Evolutionary conservation across 2,113 vertebrate species (phyloP).

Genomic region (Melanocharis versteri): DNA sequence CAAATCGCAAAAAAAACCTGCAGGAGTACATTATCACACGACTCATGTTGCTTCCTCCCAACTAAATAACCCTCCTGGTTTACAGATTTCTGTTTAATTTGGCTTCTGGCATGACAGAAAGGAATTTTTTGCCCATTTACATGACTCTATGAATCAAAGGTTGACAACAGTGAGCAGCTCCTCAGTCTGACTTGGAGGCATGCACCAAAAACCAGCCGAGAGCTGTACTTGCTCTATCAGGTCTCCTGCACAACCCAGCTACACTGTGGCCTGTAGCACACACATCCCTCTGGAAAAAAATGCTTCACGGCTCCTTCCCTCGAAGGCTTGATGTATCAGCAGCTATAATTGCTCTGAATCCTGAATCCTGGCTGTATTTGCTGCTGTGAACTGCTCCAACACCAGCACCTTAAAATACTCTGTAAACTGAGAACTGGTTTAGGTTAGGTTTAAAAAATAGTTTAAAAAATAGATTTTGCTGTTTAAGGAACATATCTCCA

Average conservation of each 20-base stretch:
- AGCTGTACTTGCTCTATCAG: slow-evolving; percentile 6
- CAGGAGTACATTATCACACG: slow-evolving; percentile 64
- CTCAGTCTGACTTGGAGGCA: slow-evolving; percentile 72
- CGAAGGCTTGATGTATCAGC: neutral
- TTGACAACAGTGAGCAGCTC: slow-evolving; percentile 75
- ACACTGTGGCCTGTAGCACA: neutral
- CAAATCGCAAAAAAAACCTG: slow-evolving; percentile 15
- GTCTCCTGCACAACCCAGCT: neutral
- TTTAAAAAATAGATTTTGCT: neutral
- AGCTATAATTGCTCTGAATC: neutral
- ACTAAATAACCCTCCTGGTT: slow-evolving; percentile 23
- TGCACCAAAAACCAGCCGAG: slow-evolving; percentile 25
- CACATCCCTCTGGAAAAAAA: neutral
- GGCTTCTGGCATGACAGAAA: slow-evolving; percentile 74
- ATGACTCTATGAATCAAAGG: slow-evolving; percentile 78
- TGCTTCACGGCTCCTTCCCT: neutral
- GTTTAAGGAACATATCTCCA: neutral
- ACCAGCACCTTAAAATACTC: neutral
- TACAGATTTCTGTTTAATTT: slow-evolving; percentile 67
- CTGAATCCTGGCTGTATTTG: neutral
- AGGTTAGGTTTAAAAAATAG: neutral
- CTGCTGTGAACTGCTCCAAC: neutral
- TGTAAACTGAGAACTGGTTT: neutral
- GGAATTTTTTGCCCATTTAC: slow-evolving; percentile 75
- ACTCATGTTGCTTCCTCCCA: slow-evolving; percentile 55